These are phyloP conservation scores for Torymus tubicola DNA, from an alignment of 2,888 invertebrate genomes.

Conservation along the genomic window DNA sequence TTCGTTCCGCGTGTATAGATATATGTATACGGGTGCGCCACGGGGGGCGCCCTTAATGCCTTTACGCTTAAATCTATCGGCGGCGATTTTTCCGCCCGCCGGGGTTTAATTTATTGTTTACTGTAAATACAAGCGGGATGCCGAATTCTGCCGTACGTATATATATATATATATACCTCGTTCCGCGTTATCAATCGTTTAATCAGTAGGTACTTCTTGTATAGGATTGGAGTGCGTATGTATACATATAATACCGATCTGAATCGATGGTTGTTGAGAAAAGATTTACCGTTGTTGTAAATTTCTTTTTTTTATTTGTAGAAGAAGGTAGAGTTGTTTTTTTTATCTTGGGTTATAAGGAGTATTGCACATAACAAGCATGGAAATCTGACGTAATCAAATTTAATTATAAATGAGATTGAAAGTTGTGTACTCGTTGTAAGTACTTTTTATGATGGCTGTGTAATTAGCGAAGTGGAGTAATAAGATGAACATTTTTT, in stretches of 20 bases:
- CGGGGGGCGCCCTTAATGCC: slow-evolving; percentile 54
- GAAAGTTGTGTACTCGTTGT: background rate
- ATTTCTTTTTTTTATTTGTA: no score
- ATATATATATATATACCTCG: background rate
- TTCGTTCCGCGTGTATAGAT: slow-evolving; percentile 39
- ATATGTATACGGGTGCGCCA: background rate
- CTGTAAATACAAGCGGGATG: slow-evolving; percentile 28
- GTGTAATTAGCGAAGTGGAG: no score
- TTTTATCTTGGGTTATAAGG: no score
- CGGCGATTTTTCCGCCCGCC: slow-evolving; percentile 55
- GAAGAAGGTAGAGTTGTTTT: no score
- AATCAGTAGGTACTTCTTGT: no score
- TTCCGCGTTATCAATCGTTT: slow-evolving; percentile 34
- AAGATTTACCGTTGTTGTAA: no score
- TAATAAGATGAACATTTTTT: no score
- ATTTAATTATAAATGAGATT: slow-evolving; percentile 13
- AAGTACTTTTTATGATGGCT: no score
- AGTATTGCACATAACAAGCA: background rate
- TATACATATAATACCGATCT: no score
- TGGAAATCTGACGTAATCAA: no score
- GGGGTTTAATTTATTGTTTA: slow-evolving; percentile 56
- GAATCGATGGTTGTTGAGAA: no score
- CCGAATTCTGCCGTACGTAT: background rate
- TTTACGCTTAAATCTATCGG: slow-evolving; percentile 53
- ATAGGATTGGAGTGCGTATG: no score